Evolutionary conservation across 2,797 vertebrate genomes (phyloP).

Genomic region (Astyanax mexicanus): DNA sequence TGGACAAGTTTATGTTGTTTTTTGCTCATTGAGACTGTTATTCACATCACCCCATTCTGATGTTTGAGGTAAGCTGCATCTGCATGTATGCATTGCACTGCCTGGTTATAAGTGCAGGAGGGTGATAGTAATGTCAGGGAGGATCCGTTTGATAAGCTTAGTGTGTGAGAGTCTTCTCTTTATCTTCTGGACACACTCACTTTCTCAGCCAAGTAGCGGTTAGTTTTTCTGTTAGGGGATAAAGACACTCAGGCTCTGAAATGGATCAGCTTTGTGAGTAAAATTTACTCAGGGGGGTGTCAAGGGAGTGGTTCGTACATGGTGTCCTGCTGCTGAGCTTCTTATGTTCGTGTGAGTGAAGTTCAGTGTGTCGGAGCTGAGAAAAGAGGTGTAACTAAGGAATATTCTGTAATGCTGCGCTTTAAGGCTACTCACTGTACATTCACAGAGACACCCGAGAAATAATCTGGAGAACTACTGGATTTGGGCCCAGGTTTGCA

Average conservation of each 20-base stretch:
- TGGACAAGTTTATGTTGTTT: no score
- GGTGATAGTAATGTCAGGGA: background rate
- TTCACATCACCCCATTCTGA: no score
- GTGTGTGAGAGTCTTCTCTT: background rate
- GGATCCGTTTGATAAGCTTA: constrained; percentile 5
- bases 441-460: no score
- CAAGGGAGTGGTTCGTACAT: background rate
- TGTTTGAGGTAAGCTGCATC: no score
- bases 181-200: constrained; percentile 19
- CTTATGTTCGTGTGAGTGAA: background rate
- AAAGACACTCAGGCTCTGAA: background rate
- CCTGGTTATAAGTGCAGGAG: background rate
- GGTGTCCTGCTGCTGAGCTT: background rate
- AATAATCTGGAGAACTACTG: no score
- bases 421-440: no score
- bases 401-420: no score
- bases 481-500: no score
- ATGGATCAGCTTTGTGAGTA: background rate
- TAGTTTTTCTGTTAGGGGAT: background rate
- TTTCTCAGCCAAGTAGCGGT: background rate
- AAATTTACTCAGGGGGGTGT: background rate
- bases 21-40: no score
- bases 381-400: no score
- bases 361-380: no score
- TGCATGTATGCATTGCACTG: no score